These are phyloP conservation scores for Subanguina moxae DNA, from an alignment of 1,140 invertebrate species.

Conservation along the genomic window DNA sequence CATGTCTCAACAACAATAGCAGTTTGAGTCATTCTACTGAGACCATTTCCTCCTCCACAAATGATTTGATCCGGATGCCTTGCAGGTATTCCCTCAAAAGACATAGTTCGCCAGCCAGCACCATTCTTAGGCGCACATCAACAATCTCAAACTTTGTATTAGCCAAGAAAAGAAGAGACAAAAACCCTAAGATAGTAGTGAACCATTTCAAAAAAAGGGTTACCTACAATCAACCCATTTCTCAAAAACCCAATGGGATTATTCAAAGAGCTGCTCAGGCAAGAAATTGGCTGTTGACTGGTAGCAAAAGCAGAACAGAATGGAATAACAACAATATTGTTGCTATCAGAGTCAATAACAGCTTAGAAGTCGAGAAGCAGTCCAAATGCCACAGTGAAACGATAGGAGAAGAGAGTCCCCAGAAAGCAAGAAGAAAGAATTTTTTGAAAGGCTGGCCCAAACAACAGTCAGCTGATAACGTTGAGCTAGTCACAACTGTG, in stretches of 20 bases:
- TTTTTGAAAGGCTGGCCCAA: too few relatives aligned
- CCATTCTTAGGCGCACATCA: not conserved
- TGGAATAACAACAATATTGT: not conserved
- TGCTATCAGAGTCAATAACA: too few relatives aligned
- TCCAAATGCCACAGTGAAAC: not conserved
- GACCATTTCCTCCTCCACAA: not conserved
- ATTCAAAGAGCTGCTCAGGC: not conserved
- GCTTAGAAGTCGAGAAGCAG: too few relatives aligned
- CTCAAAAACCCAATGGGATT: not conserved
- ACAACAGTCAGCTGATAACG: too few relatives aligned
- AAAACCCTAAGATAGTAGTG: not conserved
- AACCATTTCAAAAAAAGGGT: too few relatives aligned
- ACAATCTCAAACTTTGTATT: not conserved
- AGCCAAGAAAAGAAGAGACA: not conserved
- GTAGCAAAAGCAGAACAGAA: not conserved
- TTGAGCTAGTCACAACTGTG: too few relatives aligned
- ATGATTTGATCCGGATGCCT: slow-evolving; percentile 3
- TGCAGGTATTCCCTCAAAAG: not conserved
- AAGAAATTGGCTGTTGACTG: not conserved
- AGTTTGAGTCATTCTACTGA: not conserved
- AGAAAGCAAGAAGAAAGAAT: not conserved
- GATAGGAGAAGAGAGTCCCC: not conserved
- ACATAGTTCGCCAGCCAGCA: not conserved
- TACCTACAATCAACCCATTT: too few relatives aligned
- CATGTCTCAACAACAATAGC: not conserved